These are phyloP conservation scores for Oncorhynchus kisutch DNA, from an alignment of 2,113 vertebrate species.

Conservation along the genomic window DNA sequence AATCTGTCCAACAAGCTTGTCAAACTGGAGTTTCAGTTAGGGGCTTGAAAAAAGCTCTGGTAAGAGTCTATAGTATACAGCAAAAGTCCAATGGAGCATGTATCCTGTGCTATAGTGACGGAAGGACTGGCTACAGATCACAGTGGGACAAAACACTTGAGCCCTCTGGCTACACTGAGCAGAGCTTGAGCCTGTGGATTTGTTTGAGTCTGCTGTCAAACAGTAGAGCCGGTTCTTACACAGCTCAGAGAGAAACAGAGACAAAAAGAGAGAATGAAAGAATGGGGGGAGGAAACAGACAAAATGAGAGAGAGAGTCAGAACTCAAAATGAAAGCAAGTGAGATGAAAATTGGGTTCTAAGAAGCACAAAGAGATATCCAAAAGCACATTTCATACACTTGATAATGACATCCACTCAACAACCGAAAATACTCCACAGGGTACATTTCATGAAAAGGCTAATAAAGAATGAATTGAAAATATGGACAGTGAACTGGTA, in stretches of 20 bases:
- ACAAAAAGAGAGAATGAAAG: slow-evolving; percentile 14
- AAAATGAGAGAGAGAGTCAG: background rate
- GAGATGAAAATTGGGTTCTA: slow-evolving; percentile 39
- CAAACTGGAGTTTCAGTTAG: background rate
- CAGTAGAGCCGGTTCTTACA: slow-evolving; percentile 49
- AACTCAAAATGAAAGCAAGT: slow-evolving; percentile 12
- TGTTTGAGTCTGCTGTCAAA: slow-evolving; percentile 67
- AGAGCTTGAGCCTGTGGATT: slow-evolving; percentile 46
- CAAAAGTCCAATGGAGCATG: slow-evolving; percentile 15
- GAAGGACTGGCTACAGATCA: slow-evolving; percentile 53
- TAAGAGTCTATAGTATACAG: slow-evolving; percentile 20
- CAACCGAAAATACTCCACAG: slow-evolving; percentile 10
- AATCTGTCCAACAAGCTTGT: slow-evolving; percentile 37
- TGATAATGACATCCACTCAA: slow-evolving; percentile 17
- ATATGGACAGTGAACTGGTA: background rate
- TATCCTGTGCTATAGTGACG: slow-evolving; percentile 28
- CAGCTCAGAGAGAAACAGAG: slow-evolving; percentile 32
- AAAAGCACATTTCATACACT: slow-evolving; percentile 9
- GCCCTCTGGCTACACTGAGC: slow-evolving; percentile 51
- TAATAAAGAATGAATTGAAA: background rate
- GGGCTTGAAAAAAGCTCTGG: slow-evolving; percentile 22
- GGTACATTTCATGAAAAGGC: background rate
- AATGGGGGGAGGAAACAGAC: background rate
- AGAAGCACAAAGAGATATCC: slow-evolving; percentile 16
- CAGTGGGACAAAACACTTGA: slow-evolving; percentile 16